phyloP scores from a whole-genome alignment of 2,797 vertebrate species.

The Macrochelys suwanniensis region DNA sequence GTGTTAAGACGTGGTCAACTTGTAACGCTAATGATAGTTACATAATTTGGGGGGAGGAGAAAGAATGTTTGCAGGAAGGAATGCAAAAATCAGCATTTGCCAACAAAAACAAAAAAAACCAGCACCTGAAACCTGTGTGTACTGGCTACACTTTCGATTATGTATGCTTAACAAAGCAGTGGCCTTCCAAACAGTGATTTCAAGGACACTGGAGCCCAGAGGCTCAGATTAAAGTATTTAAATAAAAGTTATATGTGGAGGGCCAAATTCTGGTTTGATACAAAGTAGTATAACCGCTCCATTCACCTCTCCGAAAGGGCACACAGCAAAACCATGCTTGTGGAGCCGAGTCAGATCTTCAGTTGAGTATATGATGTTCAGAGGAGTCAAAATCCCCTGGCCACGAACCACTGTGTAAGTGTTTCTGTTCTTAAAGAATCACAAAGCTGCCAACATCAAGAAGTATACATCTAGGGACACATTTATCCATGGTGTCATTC shows the following conservation, averaged over 20 bases:
- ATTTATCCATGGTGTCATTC: neutral
- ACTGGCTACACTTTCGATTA: conserved; percentile 52
- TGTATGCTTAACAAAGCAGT: neutral
- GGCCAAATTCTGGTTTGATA: neutral
- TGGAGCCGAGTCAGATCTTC: neutral
- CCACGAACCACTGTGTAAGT: accelerated
- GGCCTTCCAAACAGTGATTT: conserved; percentile 50
- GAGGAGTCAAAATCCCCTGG: neutral
- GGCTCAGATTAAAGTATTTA: conserved; percentile 7
- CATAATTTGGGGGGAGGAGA: neutral
- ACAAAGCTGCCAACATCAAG: neutral
- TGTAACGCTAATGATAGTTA: neutral
- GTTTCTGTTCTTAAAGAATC: neutral
- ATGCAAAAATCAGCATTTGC: neutral
- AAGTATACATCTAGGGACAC: neutral
- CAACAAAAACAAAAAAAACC: neutral
- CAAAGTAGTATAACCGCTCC: neutral
- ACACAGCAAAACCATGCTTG: neutral
- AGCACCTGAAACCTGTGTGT: conserved; percentile 6
- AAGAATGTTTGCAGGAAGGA: neutral
- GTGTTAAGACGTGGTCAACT: neutral
- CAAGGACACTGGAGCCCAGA: conserved; percentile 50
- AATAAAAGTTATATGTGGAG: neutral
- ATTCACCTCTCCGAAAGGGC: neutral
- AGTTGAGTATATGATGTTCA: accelerated